A percentile compares a stretch with the other conserved stretches of the same genome.
phyloP scores from a whole-genome alignment of 2,888 invertebrate genomes.

The Bombylius discolor region DNA sequence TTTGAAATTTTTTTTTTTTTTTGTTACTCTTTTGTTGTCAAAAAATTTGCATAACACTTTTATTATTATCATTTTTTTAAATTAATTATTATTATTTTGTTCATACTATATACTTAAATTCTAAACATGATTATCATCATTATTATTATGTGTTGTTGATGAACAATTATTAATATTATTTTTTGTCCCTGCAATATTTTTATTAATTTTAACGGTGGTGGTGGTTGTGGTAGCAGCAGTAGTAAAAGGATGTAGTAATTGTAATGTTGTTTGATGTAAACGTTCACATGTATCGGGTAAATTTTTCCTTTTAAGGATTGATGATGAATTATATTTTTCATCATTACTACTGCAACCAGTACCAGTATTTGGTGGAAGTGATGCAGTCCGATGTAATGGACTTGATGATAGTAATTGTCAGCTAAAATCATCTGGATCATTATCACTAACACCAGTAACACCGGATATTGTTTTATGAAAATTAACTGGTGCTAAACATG shows the following conservation, averaged over 20 bases:
- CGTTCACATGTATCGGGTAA: neutral
- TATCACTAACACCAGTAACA: constrained; percentile 30
- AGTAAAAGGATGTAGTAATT: constrained; percentile 4
- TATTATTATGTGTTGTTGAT: too few relatives aligned
- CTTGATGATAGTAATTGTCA: constrained; percentile 28
- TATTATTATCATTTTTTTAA: too few relatives aligned
- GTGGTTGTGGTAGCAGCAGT: neutral
- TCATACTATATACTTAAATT: too few relatives aligned
- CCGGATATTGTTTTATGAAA: constrained; percentile 36
- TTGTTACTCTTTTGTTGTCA: too few relatives aligned
- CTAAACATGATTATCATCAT: too few relatives aligned
- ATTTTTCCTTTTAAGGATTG: too few relatives aligned
- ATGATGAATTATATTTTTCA: neutral
- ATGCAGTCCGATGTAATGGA: constrained; percentile 23
- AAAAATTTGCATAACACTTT: too few relatives aligned
- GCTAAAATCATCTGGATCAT: constrained; percentile 22
- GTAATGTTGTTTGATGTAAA: neutral
- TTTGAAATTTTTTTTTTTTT: too few relatives aligned
- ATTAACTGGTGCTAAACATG: constrained; percentile 33
- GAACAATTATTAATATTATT: neutral
- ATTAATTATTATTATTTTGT: too few relatives aligned
- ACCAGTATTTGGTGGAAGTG: constrained; percentile 19
- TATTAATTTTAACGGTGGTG: neutral
- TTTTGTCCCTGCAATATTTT: neutral
- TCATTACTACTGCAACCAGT: constrained; percentile 4